Evolutionary conservation across 2,113 vertebrate genomes (phyloP).

Genomic region (Aix galericulata): DNA sequence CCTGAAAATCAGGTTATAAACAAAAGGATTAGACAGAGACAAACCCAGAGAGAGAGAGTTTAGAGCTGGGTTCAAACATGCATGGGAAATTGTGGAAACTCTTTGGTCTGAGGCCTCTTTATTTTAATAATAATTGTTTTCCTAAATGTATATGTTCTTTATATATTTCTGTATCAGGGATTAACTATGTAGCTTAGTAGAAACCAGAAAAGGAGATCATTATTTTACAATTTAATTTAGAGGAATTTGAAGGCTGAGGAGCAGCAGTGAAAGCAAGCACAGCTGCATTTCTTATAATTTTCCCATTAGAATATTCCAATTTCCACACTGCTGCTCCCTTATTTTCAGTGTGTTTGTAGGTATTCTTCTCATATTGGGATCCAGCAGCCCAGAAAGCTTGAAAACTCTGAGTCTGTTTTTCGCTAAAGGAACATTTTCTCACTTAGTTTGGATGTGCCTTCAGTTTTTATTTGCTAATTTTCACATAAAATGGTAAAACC

Average conservation of each 20-base stretch:
- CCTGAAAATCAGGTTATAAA: slow-evolving; percentile 46
- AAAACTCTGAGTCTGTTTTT: background rate
- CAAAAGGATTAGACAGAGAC: slow-evolving; percentile 20
- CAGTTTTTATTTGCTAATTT: background rate
- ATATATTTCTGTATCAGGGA: background rate
- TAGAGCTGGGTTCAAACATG: background rate
- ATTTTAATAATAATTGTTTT: background rate
- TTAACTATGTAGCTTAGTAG: background rate
- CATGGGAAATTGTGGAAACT: background rate
- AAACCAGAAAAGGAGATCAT: background rate
- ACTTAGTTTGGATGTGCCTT: background rate
- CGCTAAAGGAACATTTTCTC: background rate
- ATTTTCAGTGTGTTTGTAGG: background rate
- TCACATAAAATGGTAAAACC: background rate
- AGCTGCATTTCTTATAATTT: slow-evolving; percentile 9
- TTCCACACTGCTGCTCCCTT: background rate
- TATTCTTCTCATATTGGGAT: background rate
- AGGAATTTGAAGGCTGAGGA: slow-evolving; percentile 6
- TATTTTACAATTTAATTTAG: slow-evolving; percentile 32
- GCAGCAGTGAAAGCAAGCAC: background rate
- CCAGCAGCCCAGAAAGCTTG: background rate
- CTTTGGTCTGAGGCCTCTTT: background rate
- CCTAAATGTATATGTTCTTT: background rate
- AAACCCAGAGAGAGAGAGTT: background rate
- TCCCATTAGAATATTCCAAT: background rate